Evolutionary conservation across 2,888 invertebrate species (phyloP).

Genomic region (Drepanosiphum platanoidis): DNA sequence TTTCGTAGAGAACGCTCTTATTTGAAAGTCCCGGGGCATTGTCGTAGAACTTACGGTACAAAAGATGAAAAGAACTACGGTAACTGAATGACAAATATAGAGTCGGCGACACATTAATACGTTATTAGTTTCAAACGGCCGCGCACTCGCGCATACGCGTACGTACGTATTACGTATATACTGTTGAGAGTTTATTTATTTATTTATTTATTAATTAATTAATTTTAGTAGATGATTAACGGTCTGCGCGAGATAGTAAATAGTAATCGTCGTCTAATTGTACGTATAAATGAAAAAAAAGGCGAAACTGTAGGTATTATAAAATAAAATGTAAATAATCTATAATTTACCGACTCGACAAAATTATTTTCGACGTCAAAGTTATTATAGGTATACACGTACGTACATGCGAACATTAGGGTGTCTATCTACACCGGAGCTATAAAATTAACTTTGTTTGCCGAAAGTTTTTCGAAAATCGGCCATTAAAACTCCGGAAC

Average conservation of each 20-base stretch:
- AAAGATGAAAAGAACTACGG: not conserved
- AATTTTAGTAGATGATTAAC: no score
- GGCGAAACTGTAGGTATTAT: not conserved
- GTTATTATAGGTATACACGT: constrained; percentile 1
- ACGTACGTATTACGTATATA: no score
- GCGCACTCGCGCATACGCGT: no score
- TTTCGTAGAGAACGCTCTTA: not conserved
- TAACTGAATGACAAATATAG: not conserved
- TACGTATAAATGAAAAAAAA: not conserved
- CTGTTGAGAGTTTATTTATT: no score
- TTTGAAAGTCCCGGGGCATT: not conserved
- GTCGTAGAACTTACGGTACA: not conserved
- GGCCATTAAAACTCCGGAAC: constrained; percentile 39
- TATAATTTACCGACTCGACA: not conserved
- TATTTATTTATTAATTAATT: no score
- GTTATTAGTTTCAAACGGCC: not conserved
- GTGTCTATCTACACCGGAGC: constrained; percentile 12
- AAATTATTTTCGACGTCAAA: constrained; percentile 8
- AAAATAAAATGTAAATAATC: not conserved
- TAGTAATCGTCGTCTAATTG: no score
- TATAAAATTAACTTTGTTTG: constrained; percentile 41
- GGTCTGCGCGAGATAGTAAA: no score
- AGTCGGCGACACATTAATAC: not conserved
- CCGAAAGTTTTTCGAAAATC: constrained; percentile 44
- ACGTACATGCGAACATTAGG: not conserved